These are phyloP conservation scores for Phengaris arion DNA, from an alignment of 2,888 invertebrate species.

Conservation along the genomic window DNA sequence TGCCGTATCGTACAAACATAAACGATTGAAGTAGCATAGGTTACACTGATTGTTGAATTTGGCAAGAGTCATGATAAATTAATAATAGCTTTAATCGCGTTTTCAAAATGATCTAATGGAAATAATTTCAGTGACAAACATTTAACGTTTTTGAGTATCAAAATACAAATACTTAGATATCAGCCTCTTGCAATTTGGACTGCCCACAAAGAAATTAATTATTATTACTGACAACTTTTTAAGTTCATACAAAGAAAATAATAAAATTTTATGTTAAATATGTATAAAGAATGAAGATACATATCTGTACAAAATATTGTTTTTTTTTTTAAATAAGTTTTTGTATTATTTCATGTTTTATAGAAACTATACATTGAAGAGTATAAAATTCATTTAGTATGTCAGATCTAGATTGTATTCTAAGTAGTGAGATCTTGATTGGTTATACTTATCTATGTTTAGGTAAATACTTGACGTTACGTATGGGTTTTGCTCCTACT, in stretches of 20 bases:
- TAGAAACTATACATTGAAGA: background rate
- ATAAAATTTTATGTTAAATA: background rate
- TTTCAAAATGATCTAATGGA: background rate
- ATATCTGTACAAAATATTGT: background rate
- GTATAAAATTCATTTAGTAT: constrained; percentile 26
- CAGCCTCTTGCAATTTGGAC: constrained; percentile 23
- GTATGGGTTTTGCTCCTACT: constrained; percentile 5
- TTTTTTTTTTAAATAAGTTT: background rate
- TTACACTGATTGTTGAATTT: constrained; percentile 22
- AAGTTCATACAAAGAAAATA: background rate
- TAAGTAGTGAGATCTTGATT: constrained; percentile 35
- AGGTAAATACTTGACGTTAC: constrained; percentile 17
- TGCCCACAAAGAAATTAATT: background rate
- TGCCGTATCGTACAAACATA: constrained; percentile 40
- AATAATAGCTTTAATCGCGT: background rate
- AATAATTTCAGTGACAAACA: background rate
- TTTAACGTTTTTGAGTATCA: constrained; percentile 16
- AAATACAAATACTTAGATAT: constrained; percentile 3
- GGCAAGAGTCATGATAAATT: constrained; percentile 27
- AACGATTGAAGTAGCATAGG: constrained; percentile 18
- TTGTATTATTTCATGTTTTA: too few species aligned
- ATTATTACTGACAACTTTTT: background rate
- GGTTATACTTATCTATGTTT: background rate
- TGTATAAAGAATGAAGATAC: background rate
- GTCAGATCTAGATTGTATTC: constrained; percentile 36